These are phyloP conservation scores for Machimus rusticus DNA, from an alignment of 2,888 invertebrate species.

Conservation along the genomic window DNA sequence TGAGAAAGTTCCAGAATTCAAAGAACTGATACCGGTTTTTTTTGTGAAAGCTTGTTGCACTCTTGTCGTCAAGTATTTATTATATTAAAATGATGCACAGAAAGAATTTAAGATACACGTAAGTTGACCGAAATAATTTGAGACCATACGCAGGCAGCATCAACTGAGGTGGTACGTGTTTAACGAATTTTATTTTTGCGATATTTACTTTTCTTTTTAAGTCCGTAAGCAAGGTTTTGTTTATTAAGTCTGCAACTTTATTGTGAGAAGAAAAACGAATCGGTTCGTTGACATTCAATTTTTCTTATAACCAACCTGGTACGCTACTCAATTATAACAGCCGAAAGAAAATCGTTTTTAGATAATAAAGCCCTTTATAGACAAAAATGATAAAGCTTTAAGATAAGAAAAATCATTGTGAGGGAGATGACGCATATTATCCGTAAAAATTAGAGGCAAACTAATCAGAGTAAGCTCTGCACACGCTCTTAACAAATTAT, in stretches of 20 bases:
- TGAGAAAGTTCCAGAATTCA: neutral
- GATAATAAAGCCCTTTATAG: neutral
- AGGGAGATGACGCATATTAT: neutral
- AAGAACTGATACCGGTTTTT: neutral
- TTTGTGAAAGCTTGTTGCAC: neutral
- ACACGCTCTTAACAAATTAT: too few species aligned
- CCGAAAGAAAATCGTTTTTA: neutral
- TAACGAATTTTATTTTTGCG: neutral
- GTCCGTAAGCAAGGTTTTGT: neutral
- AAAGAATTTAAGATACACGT: neutral
- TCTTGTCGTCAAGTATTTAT: neutral
- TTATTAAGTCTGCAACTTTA: neutral
- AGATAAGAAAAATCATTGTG: neutral
- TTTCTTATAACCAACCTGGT: neutral
- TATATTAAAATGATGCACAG: neutral
- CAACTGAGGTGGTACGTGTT: neutral
- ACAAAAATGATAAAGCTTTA: neutral
- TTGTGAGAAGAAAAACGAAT: neutral
- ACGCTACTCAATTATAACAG: neutral
- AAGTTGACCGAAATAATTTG: neutral
- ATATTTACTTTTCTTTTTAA: neutral
- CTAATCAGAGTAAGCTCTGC: too few species aligned
- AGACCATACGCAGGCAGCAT: neutral
- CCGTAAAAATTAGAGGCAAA: neutral
- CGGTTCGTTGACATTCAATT: neutral